Percentiles rank a stretch among this genome's conserved stretches.
phyloP scores from a whole-genome alignment of 2,113 vertebrate species.

The Alces alces region DNA sequence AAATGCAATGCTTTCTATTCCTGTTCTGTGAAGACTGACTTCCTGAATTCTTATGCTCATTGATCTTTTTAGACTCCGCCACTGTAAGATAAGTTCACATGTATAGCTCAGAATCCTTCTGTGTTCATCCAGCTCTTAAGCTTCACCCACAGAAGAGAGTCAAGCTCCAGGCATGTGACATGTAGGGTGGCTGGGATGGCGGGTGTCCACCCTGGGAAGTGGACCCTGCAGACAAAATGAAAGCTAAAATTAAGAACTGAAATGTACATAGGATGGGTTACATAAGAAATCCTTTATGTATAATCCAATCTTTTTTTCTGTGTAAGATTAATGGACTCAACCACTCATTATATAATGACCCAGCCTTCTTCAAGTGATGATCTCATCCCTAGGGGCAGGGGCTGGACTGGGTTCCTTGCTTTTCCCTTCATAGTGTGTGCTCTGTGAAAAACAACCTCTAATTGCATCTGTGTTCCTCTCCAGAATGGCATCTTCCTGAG shows the following conservation, averaged over 20 bases:
- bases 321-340: neutral
- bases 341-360: neutral
- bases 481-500: neutral
- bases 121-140: neutral
- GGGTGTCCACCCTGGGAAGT: fast-evolving
- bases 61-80: neutral
- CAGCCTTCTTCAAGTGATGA: neutral
- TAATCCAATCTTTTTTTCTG: neutral
- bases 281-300: neutral
- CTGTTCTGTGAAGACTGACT: neutral
- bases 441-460: neutral
- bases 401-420: no score
- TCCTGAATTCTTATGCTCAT: neutral
- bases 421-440: neutral
- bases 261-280: neutral
- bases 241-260: neutral
- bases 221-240: neutral
- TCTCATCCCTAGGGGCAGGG: fast-evolving
- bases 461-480: fast-evolving
- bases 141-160: fast-evolving
- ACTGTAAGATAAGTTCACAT: neutral
- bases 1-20: fast-evolving
- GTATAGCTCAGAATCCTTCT: neutral
- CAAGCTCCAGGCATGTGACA: neutral
- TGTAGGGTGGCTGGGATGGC: neutral